Evolutionary conservation across 2,797 vertebrate genomes (phyloP).

Genomic region (Phalloptychus januarius): DNA sequence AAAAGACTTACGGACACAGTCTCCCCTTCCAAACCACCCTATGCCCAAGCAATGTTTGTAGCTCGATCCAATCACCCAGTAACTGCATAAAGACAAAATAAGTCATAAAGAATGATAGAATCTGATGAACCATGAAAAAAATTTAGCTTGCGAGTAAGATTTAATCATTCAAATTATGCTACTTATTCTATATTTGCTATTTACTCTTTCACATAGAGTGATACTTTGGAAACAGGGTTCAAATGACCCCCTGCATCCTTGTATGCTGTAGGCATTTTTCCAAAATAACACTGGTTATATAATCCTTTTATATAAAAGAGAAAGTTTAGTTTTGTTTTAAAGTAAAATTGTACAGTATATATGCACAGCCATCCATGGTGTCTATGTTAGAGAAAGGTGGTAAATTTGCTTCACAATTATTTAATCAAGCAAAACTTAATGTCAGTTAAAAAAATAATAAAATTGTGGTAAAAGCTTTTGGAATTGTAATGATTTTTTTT

Average conservation of each 20-base stretch:
- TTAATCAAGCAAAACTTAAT: too few species aligned
- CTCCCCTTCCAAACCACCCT: conserved; percentile 63
- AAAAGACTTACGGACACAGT: conserved; percentile 62
- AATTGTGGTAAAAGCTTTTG: too few species aligned
- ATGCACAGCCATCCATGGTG: too few species aligned
- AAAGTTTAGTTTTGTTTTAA: too few species aligned
- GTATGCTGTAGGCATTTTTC: background rate
- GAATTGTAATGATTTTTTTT: too few species aligned
- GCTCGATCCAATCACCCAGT: conserved; percentile 37
- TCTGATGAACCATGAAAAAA: background rate
- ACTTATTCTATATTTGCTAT: background rate
- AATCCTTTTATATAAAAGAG: too few species aligned
- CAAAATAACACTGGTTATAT: too few species aligned
- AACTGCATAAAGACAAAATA: conserved; percentile 55
- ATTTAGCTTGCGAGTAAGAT: background rate
- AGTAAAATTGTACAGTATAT: too few species aligned
- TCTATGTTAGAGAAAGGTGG: too few species aligned
- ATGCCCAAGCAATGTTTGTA: conserved; percentile 27
- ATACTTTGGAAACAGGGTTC: background rate
- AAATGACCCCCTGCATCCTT: too few species aligned
- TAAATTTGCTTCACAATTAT: too few species aligned
- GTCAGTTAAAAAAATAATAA: too few species aligned
- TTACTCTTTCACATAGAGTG: background rate
- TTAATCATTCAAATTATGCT: background rate
- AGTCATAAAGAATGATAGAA: background rate